These are phyloP conservation scores for Acromyrmex echinatior DNA, from an alignment of 1,140 invertebrate species.

Conservation along the genomic window DNA sequence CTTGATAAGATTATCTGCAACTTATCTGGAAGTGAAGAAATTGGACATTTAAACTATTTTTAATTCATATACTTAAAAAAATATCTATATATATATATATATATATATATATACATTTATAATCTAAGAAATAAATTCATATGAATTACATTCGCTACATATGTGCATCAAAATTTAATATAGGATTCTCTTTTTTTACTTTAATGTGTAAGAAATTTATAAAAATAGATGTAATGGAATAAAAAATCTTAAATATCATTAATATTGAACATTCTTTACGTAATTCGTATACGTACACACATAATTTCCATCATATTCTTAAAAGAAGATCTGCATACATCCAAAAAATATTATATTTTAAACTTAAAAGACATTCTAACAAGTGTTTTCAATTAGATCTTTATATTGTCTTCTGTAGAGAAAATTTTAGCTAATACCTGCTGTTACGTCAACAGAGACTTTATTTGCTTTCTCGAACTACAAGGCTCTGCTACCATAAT, in stretches of 20 bases:
- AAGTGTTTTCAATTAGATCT: neutral
- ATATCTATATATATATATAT: neutral
- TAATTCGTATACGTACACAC: neutral
- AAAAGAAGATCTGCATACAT: neutral
- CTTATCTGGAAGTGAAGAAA: no score
- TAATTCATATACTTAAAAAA: neutral
- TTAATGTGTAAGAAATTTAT: neutral
- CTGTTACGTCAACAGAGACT: neutral
- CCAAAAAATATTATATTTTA: conserved; percentile 4
- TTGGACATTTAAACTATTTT: neutral
- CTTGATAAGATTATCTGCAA: no score
- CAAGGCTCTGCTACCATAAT: neutral
- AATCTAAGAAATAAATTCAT: conserved; percentile 5
- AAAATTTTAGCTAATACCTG: neutral
- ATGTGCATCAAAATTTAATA: neutral
- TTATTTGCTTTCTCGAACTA: neutral
- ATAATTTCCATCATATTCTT: neutral
- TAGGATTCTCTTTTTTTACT: neutral
- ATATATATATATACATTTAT: neutral
- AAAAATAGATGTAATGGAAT: conserved; percentile 2
- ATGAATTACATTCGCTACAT: neutral
- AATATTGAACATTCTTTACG: neutral
- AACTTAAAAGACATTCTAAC: neutral
- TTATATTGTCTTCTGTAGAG: neutral
- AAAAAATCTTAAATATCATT: neutral